Evolutionary conservation across 2,888 invertebrate species (phyloP).

Genomic region (Osmoderma eremita): DNA sequence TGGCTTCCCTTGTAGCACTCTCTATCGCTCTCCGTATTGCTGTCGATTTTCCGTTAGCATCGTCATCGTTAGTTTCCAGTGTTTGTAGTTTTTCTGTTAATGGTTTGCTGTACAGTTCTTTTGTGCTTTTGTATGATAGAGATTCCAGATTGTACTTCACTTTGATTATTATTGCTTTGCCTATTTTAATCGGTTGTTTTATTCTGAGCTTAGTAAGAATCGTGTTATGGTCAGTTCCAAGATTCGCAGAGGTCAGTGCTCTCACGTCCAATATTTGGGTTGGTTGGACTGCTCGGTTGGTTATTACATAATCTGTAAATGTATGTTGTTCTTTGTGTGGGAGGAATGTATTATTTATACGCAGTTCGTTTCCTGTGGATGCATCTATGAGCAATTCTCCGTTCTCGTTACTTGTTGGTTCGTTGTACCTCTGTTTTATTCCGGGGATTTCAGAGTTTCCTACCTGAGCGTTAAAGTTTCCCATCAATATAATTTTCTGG

Average conservation of each 20-base stretch:
- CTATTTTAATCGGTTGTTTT: constrained; percentile 12
- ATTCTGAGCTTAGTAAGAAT: constrained; percentile 3
- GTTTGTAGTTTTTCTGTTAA: too few relatives aligned
- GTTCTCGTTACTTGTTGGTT: constrained; percentile 30
- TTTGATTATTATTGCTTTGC: not conserved
- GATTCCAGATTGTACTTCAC: too few relatives aligned
- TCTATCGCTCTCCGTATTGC: too few relatives aligned
- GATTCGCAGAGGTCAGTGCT: not conserved
- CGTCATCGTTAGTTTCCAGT: too few relatives aligned
- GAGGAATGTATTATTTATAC: constrained; percentile 30
- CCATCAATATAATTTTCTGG: constrained; percentile 10
- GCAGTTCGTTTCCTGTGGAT: constrained; percentile 23
- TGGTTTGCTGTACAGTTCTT: too few relatives aligned
- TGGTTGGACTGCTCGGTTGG: constrained; percentile 1
- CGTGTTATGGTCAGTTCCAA: constrained; percentile 6
- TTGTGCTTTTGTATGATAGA: too few relatives aligned
- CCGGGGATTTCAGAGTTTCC: too few relatives aligned
- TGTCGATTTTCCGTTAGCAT: too few relatives aligned
- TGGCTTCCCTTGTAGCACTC: too few relatives aligned
- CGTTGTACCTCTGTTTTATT: too few relatives aligned
- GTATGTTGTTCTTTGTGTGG: constrained; percentile 22
- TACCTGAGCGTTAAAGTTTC: too few relatives aligned
- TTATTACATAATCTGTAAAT: constrained; percentile 15
- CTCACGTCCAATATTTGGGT: constrained; percentile 10
- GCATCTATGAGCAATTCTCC: constrained; percentile 33